A percentile compares a stretch with the other conserved stretches of the same genome.
phyloP scores from a whole-genome alignment of 2,888 invertebrate species.

The Cheilosia pagana region DNA sequence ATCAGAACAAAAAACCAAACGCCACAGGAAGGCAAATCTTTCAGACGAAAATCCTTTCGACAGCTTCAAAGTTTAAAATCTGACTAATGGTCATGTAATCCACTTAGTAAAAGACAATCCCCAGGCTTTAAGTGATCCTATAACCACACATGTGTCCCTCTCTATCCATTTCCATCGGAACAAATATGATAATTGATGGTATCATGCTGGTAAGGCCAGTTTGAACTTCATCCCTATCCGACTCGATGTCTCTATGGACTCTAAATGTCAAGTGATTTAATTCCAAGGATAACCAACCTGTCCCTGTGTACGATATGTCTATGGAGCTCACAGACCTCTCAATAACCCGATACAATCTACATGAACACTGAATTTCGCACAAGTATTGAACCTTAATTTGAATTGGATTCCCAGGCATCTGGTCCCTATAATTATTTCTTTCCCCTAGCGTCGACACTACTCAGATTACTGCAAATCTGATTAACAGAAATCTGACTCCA shows the following conservation, averaged over 20 bases:
- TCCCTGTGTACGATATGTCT: background rate
- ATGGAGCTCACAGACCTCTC: background rate
- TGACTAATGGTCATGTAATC: conserved; percentile 11
- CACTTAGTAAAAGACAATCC: conserved; percentile 9
- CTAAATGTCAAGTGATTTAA: background rate
- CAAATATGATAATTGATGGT: conserved; percentile 7
- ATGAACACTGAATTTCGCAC: no score
- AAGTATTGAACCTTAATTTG: no score
- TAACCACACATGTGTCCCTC: conserved; percentile 1
- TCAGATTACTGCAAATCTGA: background rate
- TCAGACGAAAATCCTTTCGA: background rate
- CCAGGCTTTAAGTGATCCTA: background rate
- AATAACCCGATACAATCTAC: no score
- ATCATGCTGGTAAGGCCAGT: background rate
- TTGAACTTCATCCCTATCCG: background rate
- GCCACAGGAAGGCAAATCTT: no score
- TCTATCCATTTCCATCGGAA: background rate
- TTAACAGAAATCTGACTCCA: background rate
- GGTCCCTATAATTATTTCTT: background rate
- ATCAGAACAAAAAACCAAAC: no score
- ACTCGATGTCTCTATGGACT: background rate
- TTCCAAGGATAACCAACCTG: background rate
- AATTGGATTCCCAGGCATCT: background rate
- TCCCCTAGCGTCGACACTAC: background rate
- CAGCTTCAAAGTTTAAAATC: background rate